These are phyloP conservation scores for Scophthalmus maximus DNA, from an alignment of 2,113 vertebrate genomes.

Conservation along the genomic window DNA sequence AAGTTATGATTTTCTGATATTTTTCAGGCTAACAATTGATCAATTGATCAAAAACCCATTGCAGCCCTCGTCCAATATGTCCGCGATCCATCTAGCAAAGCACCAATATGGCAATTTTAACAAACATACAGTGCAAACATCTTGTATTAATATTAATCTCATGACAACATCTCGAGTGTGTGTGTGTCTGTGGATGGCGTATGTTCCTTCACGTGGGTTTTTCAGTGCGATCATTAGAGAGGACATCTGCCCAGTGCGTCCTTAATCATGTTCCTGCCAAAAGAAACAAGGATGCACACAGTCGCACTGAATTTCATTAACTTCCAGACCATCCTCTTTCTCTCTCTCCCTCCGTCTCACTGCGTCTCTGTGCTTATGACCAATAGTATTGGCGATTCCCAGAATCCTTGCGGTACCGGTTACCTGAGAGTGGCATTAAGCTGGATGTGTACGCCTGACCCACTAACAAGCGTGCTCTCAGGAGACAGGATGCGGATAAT, in stretches of 20 bases:
- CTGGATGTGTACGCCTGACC: constrained; percentile 41
- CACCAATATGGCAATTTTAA: not conserved
- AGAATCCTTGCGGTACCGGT: constrained; percentile 16
- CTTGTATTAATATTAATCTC: not conserved
- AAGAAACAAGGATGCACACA: constrained; percentile 43
- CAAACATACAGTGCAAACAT: constrained; percentile 4
- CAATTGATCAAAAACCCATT: not conserved
- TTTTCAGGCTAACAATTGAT: not conserved
- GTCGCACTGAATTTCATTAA: constrained; percentile 59
- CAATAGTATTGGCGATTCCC: constrained; percentile 11
- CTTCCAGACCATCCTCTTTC: constrained; percentile 34
- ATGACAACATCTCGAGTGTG: not conserved
- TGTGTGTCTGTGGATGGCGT: constrained; percentile 12
- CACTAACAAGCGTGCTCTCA: constrained; percentile 42
- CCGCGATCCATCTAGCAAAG: not conserved
- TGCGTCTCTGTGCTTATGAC: constrained; percentile 1
- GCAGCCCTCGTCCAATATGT: not conserved
- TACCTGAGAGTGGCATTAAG: constrained; percentile 47
- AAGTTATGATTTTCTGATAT: not conserved
- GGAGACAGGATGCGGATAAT: constrained; percentile 52
- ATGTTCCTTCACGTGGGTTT: constrained; percentile 38
- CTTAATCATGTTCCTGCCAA: constrained; percentile 60
- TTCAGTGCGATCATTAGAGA: constrained; percentile 38
- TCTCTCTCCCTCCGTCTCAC: not conserved
- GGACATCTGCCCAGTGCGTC: constrained; percentile 58